Evolutionary conservation across 1,140 invertebrate genomes (phyloP).

Genomic region (Holotrichia oblita): DNA sequence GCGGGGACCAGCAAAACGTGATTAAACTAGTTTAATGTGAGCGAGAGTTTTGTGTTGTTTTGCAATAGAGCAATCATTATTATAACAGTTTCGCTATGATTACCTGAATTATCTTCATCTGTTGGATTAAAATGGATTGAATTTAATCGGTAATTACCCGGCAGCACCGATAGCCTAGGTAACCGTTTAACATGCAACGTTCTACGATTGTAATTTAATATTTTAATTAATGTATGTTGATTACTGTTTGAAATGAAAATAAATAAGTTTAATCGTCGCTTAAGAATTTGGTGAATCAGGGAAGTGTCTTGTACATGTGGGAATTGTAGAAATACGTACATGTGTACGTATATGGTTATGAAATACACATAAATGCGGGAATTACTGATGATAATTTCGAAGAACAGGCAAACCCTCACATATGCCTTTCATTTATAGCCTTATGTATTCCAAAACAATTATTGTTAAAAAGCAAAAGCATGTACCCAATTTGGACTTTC

Average conservation of each 20-base stretch:
- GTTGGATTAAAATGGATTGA: constrained; percentile 12
- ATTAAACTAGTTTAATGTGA: constrained; percentile 17
- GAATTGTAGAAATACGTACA: no score
- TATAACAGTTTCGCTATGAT: constrained; percentile 17
- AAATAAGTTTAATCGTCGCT: no score
- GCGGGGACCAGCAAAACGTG: constrained; percentile 10
- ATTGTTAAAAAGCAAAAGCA: no score
- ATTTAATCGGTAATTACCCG: constrained; percentile 20
- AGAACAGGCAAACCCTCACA: no score
- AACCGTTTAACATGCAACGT: neutral
- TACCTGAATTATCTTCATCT: constrained; percentile 13
- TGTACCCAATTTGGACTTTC: no score
- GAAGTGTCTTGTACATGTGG: no score
- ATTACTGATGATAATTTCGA: no score
- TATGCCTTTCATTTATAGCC: no score
- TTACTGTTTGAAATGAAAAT: neutral
- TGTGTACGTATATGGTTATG: no score
- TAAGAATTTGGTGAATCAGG: no score
- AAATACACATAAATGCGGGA: no score
- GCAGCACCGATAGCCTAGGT: neutral
- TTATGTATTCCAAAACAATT: no score
- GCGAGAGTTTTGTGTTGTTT: constrained; percentile 10
- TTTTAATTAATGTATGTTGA: neutral
- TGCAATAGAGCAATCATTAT: constrained; percentile 17
- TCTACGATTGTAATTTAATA: neutral